Evolutionary conservation across 2,888 invertebrate species (phyloP).

Genomic region (Netelia melanura): DNA sequence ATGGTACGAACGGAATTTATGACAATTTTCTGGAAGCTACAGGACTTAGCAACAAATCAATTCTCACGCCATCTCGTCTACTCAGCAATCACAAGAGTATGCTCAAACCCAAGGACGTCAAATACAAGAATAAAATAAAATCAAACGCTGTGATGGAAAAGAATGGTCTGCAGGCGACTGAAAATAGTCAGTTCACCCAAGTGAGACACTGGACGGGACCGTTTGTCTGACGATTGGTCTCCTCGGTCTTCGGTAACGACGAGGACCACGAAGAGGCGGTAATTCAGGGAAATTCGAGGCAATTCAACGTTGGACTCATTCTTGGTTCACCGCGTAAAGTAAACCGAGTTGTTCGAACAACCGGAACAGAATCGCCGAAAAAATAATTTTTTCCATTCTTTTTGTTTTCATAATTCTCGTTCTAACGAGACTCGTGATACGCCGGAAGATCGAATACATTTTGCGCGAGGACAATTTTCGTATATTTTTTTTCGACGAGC

Average conservation of each 20-base stretch:
- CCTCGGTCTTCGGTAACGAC: slow-evolving; percentile 62
- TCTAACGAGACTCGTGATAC: too few species aligned
- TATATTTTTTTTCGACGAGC: too few species aligned
- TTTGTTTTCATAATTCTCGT: neutral
- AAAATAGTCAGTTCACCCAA: slow-evolving; percentile 75
- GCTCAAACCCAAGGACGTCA: slow-evolving; percentile 92
- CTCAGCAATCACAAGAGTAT: slow-evolving; percentile 92
- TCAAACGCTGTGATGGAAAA: slow-evolving; percentile 86
- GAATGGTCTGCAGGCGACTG: slow-evolving; percentile 80
- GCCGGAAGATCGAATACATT: too few species aligned
- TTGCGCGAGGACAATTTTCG: too few species aligned
- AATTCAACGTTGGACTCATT: slow-evolving; percentile 32
- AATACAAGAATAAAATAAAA: slow-evolving; percentile 89
- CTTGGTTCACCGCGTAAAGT: slow-evolving; percentile 47
- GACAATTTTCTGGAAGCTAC: slow-evolving; percentile 93
- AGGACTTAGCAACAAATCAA: slow-evolving; percentile 92
- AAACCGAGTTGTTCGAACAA: slow-evolving; percentile 41
- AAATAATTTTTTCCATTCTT: neutral
- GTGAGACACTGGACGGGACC: slow-evolving; percentile 86
- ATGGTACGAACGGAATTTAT: slow-evolving; percentile 86
- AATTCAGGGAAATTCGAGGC: neutral
- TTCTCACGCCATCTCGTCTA: slow-evolving; percentile 88
- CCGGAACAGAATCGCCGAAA: too few species aligned
- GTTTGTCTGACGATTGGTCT: slow-evolving; percentile 82
- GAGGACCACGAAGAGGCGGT: slow-evolving; percentile 45